Conservation (phyloP, 2,113 vertebrate genomes). For the Podarcis raffonei region DNA sequence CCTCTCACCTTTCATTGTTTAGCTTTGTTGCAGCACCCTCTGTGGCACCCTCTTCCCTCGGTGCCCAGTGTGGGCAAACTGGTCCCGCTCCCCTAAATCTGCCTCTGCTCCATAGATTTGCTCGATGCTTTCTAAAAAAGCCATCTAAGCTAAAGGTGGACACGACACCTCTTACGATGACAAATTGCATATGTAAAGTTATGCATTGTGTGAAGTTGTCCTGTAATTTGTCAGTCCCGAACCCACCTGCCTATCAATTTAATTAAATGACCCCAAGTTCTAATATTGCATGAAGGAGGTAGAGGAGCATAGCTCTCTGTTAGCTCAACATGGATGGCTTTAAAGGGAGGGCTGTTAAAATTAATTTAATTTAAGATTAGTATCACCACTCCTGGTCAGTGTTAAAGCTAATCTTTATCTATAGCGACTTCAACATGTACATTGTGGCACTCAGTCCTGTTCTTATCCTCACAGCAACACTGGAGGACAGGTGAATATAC, state of each 20-base stretch:
- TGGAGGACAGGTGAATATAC: background rate
- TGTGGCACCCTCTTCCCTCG: no score
- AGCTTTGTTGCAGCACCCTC: no score
- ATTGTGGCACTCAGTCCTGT: background rate
- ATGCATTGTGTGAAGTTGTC: background rate
- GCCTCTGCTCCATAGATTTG: background rate
- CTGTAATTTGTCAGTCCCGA: background rate
- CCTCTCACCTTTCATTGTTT: no score
- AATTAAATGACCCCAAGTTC: conserved; percentile 4
- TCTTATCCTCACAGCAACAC: no score
- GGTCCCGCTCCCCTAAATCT: no score
- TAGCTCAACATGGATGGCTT: background rate
- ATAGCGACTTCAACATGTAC: background rate
- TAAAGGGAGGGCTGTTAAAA: background rate
- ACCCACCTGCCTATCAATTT: background rate
- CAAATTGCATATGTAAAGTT: background rate
- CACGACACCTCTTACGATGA: background rate
- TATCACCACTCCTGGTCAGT: background rate
- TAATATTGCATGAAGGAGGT: background rate
- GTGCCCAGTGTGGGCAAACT: no score
- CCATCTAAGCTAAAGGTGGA: background rate
- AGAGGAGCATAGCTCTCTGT: background rate
- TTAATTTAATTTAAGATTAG: conserved; percentile 1
- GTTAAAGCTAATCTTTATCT: background rate
- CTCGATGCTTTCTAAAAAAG: background rate